Percentiles rank a stretch among this genome's conserved stretches.
phyloP scores from a whole-genome alignment of 1,140 invertebrate species.

The Musca domestica region DNA sequence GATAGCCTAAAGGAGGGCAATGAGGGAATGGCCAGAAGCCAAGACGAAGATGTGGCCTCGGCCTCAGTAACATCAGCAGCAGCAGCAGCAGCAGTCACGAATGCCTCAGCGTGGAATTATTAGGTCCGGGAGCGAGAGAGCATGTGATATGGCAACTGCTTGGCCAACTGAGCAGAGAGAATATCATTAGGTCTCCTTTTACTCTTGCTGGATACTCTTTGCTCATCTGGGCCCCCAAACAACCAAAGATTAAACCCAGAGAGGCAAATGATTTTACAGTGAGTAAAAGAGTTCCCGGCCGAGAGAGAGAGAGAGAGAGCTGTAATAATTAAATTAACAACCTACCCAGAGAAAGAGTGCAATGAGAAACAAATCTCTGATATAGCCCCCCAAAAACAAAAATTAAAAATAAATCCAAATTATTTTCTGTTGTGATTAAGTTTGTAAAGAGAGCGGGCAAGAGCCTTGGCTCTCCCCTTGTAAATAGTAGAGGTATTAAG shows the following conservation, averaged over 20 bases:
- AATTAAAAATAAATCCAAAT: neutral
- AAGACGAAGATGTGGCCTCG: constrained; percentile 39
- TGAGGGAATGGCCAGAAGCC: constrained; percentile 25
- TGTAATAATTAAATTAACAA: neutral
- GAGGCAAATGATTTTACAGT: neutral
- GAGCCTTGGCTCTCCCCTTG: neutral
- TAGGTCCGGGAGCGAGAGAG: constrained; percentile 25
- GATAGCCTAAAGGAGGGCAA: neutral
- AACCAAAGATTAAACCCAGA: neutral
- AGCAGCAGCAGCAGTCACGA: constrained; percentile 20
- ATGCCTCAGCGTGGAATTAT: constrained; percentile 37
- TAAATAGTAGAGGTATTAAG: constrained; percentile 2
- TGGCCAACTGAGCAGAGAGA: neutral
- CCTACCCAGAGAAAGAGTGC: neutral
- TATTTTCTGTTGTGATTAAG: constrained; percentile 2
- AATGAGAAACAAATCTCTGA: neutral
- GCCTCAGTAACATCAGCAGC: constrained; percentile 1
- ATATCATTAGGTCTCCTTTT: neutral
- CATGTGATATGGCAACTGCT: neutral
- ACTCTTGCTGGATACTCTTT: neutral
- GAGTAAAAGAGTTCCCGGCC: neutral
- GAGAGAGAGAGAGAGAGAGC: too few relatives aligned
- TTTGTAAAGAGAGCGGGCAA: neutral
- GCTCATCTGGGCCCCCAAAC: neutral
- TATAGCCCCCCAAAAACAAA: neutral